These are phyloP conservation scores for Manis javanica DNA, from an alignment of 2,797 vertebrate genomes.

Conservation along the genomic window DNA sequence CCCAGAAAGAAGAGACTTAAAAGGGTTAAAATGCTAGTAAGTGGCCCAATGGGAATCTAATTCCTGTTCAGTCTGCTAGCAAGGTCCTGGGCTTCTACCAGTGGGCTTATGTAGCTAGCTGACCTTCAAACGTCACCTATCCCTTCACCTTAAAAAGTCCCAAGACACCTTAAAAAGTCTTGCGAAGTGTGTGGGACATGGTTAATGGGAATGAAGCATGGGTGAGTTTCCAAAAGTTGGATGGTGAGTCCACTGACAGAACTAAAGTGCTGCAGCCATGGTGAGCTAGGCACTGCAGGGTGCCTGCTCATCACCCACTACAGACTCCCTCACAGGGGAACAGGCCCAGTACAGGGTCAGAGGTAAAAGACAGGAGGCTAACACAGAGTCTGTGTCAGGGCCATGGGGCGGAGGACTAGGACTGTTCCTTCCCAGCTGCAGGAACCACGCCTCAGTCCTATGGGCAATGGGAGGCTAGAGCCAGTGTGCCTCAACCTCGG, in stretches of 20 bases:
- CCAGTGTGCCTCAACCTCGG: not conserved
- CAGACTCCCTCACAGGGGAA: not conserved
- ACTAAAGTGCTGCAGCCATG: not conserved
- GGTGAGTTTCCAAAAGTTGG: not conserved
- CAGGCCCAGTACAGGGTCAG: not conserved
- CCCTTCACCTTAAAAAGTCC: not conserved
- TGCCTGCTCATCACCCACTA: not conserved
- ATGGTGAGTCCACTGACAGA: not conserved
- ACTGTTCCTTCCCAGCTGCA: not conserved
- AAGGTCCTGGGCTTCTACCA: slow-evolving; percentile 2
- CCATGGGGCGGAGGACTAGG: not conserved
- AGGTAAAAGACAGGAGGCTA: not conserved
- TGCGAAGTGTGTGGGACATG: not conserved
- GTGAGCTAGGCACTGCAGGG: not conserved
- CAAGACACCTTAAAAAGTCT: no score
- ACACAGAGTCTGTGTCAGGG: not conserved
- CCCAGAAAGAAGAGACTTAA: slow-evolving; percentile 1
- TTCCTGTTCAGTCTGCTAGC: slow-evolving; percentile 6
- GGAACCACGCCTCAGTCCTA: not conserved
- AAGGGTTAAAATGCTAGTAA: slow-evolving; percentile 17
- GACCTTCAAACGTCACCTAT: not conserved
- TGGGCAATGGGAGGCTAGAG: not conserved
- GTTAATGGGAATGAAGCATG: not conserved
- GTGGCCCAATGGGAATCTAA: not conserved
- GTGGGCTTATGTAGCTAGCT: not conserved